Percentiles rank a stretch among this genome's conserved stretches.
These are phyloP conservation scores for Netelia melanura DNA, from an alignment of 2,888 invertebrate genomes.

Conservation along the genomic window DNA sequence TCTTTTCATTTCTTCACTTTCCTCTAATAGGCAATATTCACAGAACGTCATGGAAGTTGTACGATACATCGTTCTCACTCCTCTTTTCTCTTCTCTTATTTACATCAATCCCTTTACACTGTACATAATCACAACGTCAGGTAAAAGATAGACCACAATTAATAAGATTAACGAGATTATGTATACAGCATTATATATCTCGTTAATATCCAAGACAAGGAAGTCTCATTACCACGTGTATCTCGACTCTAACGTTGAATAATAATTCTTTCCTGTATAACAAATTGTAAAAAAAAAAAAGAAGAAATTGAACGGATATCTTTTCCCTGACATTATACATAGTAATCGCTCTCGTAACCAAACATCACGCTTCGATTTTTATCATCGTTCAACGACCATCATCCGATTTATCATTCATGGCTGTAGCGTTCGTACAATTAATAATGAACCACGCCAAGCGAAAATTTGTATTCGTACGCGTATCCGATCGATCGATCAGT, in stretches of 20 bases:
- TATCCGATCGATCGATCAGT: no score
- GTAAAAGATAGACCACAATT: slow-evolving; percentile 56
- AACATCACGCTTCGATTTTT: slow-evolving; percentile 5
- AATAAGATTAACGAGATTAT: slow-evolving; percentile 31
- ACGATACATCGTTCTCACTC: slow-evolving; percentile 63
- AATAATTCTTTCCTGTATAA: slow-evolving; percentile 35
- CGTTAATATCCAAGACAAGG: slow-evolving; percentile 11
- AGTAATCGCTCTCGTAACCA: slow-evolving; percentile 17
- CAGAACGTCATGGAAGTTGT: slow-evolving; percentile 71
- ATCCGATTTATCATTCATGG: slow-evolving; percentile 23
- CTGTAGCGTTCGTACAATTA: neutral
- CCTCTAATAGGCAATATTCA: slow-evolving; percentile 67
- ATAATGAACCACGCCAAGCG: slow-evolving; percentile 6
- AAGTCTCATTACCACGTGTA: slow-evolving; percentile 25
- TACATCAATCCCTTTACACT: slow-evolving; percentile 80
- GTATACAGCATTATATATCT: slow-evolving; percentile 9
- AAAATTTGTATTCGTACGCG: slow-evolving; percentile 11
- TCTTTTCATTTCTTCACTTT: slow-evolving; percentile 11
- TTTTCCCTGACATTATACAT: slow-evolving; percentile 37
- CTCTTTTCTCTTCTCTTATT: slow-evolving; percentile 71
- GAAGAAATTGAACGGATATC: slow-evolving; percentile 25
- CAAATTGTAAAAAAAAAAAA: slow-evolving; percentile 38
- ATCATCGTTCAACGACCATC: slow-evolving; percentile 38
- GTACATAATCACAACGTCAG: slow-evolving; percentile 73
- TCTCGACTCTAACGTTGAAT: slow-evolving; percentile 34